Evolutionary conservation across 30 jellyfish, hydroid and myxozoan species (phyloP).

Genomic region (Aurelia aurita): DNA sequence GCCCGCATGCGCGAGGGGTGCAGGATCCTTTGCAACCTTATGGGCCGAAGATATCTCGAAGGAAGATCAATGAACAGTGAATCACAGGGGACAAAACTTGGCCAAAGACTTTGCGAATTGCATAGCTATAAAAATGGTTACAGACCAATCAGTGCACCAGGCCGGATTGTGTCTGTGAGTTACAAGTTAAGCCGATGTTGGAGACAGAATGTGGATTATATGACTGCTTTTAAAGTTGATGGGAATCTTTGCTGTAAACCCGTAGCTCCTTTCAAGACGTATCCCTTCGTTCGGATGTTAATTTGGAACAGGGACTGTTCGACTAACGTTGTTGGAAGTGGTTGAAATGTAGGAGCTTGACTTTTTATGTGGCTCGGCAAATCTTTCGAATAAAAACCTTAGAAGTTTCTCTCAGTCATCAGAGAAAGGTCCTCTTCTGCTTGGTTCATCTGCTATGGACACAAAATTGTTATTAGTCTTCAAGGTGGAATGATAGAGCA

Average conservation of each 20-base stretch:
- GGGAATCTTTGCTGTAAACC: slow-evolving; percentile 74
- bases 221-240: slow-evolving; percentile 36
- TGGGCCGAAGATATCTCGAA: slow-evolving; percentile 63
- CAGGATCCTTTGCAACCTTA: slow-evolving; percentile 55
- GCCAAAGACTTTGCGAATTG: slow-evolving; percentile 71
- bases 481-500: too few species aligned
- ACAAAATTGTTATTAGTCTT: too few species aligned
- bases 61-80: slow-evolving; percentile 48
- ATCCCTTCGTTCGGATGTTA: slow-evolving; percentile 40
- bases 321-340: neutral
- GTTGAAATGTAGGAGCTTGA: too few species aligned
- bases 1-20: slow-evolving; percentile 68
- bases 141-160: slow-evolving; percentile 58
- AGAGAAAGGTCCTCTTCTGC: too few species aligned
- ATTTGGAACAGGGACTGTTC: slow-evolving; percentile 63
- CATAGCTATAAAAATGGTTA: slow-evolving; percentile 61
- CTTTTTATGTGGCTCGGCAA: too few species aligned
- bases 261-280: slow-evolving; percentile 61
- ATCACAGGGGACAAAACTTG: slow-evolving; percentile 63
- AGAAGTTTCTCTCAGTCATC: too few species aligned
- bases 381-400: too few species aligned
- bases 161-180: slow-evolving; percentile 47
- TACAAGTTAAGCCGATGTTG: slow-evolving; percentile 55
- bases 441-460: too few species aligned
- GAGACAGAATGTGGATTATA: slow-evolving; percentile 40